Conservation (phyloP, 2,888 invertebrate species). For the Hydriomena furcata region DNA sequence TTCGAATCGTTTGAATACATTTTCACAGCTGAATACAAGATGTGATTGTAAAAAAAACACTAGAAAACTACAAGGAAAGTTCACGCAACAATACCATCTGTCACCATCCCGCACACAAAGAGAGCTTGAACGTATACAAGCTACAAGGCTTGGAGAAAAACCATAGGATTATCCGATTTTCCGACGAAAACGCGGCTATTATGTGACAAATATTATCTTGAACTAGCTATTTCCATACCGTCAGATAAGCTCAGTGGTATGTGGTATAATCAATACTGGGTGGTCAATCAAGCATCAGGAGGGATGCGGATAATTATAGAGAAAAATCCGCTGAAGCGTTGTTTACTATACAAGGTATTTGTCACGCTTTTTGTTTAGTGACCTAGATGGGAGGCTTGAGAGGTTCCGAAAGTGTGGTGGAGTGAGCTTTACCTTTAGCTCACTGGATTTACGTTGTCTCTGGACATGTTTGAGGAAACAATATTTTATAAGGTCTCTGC, state of each 20-base stretch:
- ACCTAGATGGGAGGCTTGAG: slow-evolving; percentile 32
- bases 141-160: slow-evolving; percentile 20
- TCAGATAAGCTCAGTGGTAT: slow-evolving; percentile 57
- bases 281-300: slow-evolving; percentile 63
- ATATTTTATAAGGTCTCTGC: neutral
- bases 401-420: slow-evolving; percentile 19
- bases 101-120: slow-evolving; percentile 34
- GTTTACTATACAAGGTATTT: slow-evolving; percentile 6
- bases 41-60: neutral
- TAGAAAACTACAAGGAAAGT: neutral
- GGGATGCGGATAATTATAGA: slow-evolving; percentile 53
- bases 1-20: no score
- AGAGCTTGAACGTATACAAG: slow-evolving; percentile 28
- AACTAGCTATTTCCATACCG: slow-evolving; percentile 56
- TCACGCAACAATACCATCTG: slow-evolving; percentile 36
- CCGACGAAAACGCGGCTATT: slow-evolving; percentile 59
- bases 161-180: slow-evolving; percentile 36
- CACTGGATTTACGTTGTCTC: no score
- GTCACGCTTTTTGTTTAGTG: slow-evolving; percentile 36
- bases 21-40: no score
- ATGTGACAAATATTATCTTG: slow-evolving; percentile 68
- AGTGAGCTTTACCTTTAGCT: slow-evolving; percentile 22
- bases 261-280: slow-evolving; percentile 64
- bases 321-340: slow-evolving; percentile 41
- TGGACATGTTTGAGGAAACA: no score